Evolutionary conservation across 2,888 invertebrate genomes (phyloP), one percentile per base, ranked within the genome.

Genomic region (Polydrusus tereticollis): DNA sequence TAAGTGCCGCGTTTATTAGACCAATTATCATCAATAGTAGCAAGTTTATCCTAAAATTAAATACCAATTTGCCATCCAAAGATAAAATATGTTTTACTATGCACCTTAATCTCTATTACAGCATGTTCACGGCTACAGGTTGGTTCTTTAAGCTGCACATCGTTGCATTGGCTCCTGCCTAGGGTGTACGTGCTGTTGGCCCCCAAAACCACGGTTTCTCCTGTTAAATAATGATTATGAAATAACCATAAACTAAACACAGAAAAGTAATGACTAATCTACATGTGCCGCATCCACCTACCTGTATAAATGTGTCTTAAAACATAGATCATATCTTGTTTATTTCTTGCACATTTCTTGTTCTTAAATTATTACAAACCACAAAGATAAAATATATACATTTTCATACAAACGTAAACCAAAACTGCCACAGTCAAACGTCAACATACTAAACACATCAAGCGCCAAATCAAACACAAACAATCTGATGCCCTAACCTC

Each of bases 111-210:
- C 41, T 41, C 10, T 14, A 69, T n/a, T 7, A 21, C 20, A 12
- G 69, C 69, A 63, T 69, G 69, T 10, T 16, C 33, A 1, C 50
- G 41, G 29, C 55, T 69, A 21, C 43, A 63, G 12, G 41, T 33
- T 12, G 6, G 8, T 18, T 69, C 63, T 52, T 29, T 29, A 5
- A 63, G n/a, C 2, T 23, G 41, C n/a, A 50, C 57, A 4, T 26
- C 18, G 20, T 57, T 38, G 0, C 23, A 6, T 12, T 23, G 4
- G 12, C 57, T 62, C 8, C 69, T 20, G 0, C 69, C 69, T 5
- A 69, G 14, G 10, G 18, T 41, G 12, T 69, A 69, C 0, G 20
- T 43, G 6, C 18, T 23, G 14, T 55, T 52, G 16, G 23, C 18
- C 0, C 68, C 68, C 14, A 68, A 38, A 68, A 59, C 29, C 47